Evolutionary conservation across 2,888 invertebrate species (phyloP), one percentile per base, ranked within the genome.

Genomic region (Orchesella flavescens): DNA sequence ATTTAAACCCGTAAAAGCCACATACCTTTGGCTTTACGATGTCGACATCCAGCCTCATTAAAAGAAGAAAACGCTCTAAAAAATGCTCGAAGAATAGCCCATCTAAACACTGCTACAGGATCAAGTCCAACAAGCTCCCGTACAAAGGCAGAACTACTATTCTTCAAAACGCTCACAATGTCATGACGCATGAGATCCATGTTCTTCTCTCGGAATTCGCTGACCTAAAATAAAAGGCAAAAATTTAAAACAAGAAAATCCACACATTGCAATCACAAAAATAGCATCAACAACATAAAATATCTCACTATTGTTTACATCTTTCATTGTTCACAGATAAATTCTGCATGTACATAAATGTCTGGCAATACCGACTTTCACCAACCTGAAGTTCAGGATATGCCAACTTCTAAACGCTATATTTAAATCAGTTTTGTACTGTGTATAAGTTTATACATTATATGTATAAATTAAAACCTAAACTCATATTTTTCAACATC

Each of bases 171-270:
- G 84, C 95, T 95, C 84, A 98, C 96, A 79, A 98, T 96, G 90
- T 98, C 98, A 86, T 96, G 96, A 78, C 97, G 93, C 95, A 98
- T 97, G 81, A 97, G 92, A 91, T 98, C 98, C 87, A 97, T 91
- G 91, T 98, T 98, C 91, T 98, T 98, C 90, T 98, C 97, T 24
- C 97, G 93, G 94, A 98, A 97, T 89, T 97, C 97, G 89, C 93
- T 92, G 86, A 94, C 95, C 93, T 93, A 86, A 72, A 88, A 79
- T 55, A 72, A 3, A 46, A 85, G 66, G 77, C 13, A 84, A 23
- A 66, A 49, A 69, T 46, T 65, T 55, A 71, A 55, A 53, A 59
- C 57, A 72, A 79, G n/a, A n/a, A n/a, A 59, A 55, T 49, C 34
- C 7, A 34, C 34, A 34, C 34, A 34, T 34, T 34, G n/a, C 34